A percentile compares a stretch with the other conserved stretches of the same genome.
Evolutionary conservation across 2,797 vertebrate genomes (phyloP).

Genomic region (Phoxinus dragarum): DNA sequence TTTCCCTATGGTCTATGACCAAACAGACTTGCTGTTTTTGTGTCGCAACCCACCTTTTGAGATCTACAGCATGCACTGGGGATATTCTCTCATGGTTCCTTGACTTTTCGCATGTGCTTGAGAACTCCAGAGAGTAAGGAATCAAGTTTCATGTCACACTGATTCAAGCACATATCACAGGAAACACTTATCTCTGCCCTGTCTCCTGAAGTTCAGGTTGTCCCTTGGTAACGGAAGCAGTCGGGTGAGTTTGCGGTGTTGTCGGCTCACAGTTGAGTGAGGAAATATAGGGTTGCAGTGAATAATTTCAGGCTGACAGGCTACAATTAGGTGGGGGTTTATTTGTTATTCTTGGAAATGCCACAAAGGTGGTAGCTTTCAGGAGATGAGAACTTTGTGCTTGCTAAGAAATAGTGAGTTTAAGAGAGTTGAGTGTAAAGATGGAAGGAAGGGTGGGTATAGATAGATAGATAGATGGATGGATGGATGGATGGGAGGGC

Average conservation of each 20-base stretch:
- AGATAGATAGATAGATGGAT: too few species aligned
- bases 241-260: conserved; percentile 47
- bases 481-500: background rate
- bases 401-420: conserved; percentile 65
- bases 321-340: conserved; percentile 72
- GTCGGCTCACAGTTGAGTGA: conserved; percentile 43
- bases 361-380: conserved; percentile 66
- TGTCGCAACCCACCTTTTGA: background rate
- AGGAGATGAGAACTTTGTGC: conserved; percentile 54
- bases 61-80: background rate
- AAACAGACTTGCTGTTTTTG: background rate
- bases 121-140: background rate
- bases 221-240: background rate
- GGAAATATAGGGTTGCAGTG: conserved; percentile 53
- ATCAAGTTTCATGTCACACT: background rate
- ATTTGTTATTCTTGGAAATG: conserved; percentile 56
- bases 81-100: background rate
- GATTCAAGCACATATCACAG: background rate
- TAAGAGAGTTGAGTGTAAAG: background rate
- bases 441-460: background rate
- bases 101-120: background rate
- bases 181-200: background rate
- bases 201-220: conserved; percentile 19
- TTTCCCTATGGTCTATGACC: background rate
- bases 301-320: conserved; percentile 62